Evolutionary conservation across 2,113 vertebrate genomes (phyloP).

Genomic region (Corythoichthys intestinalis): DNA sequence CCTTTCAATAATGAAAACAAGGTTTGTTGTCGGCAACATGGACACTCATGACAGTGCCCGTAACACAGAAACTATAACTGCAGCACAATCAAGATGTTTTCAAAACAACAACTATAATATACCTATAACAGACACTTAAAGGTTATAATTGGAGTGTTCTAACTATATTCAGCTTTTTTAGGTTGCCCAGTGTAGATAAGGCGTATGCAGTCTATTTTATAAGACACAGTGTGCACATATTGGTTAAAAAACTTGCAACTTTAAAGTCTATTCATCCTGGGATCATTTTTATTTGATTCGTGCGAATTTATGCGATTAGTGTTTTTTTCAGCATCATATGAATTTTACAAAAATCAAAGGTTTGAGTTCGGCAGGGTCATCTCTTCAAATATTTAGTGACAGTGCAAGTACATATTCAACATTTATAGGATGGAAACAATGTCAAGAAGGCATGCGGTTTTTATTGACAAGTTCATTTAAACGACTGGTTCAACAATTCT

Average conservation of each 20-base stretch:
- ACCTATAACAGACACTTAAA: neutral
- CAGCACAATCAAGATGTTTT: neutral
- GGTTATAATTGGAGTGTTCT: neutral
- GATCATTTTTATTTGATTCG: neutral
- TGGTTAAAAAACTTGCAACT: neutral
- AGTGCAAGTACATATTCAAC: neutral
- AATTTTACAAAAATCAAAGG: too few relatives aligned
- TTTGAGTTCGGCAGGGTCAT: neutral
- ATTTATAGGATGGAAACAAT: neutral
- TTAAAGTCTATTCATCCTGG: neutral
- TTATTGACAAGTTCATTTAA: neutral
- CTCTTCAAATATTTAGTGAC: neutral
- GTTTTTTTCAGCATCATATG: too few relatives aligned
- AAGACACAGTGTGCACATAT: neutral
- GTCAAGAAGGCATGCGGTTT: neutral
- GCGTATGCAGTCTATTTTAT: neutral
- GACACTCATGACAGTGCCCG: neutral
- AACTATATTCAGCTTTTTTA: conserved; percentile 19
- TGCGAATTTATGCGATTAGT: too few relatives aligned
- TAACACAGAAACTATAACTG: conserved; percentile 3
- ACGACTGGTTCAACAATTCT: neutral
- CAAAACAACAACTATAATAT: conserved; percentile 1
- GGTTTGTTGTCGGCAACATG: conserved; percentile 35
- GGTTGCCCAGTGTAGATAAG: neutral
- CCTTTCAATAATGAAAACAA: conserved; percentile 31